Percentiles rank a stretch among this genome's conserved stretches.
Conservation (phyloP, 2,888 invertebrate genomes). For the Timandra comae region DNA sequence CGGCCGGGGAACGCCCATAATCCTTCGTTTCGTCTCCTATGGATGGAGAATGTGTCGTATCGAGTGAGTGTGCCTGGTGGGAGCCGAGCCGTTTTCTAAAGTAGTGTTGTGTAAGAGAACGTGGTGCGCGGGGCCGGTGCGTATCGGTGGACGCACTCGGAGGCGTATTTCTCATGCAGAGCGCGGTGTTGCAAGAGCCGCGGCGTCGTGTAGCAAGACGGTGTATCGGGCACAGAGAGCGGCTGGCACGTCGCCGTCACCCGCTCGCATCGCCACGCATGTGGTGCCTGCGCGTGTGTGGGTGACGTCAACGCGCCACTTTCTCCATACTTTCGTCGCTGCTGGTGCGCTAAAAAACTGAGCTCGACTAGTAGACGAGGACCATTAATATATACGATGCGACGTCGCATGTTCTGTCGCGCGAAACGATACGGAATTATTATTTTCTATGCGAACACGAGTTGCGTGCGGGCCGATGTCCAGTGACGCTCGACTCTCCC, state of each 20-base stretch:
- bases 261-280: slow-evolving; percentile 32
- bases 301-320: slow-evolving; percentile 74
- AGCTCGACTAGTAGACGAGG: slow-evolving; percentile 61
- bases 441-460: slow-evolving; percentile 44
- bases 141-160: slow-evolving; percentile 51
- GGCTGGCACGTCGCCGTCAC: slow-evolving; percentile 23
- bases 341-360: slow-evolving; percentile 69
- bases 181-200: slow-evolving; percentile 51
- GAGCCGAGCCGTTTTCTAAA: slow-evolving; percentile 21
- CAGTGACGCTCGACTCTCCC: slow-evolving; percentile 35
- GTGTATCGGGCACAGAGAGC: slow-evolving; percentile 55
- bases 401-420: slow-evolving; percentile 61
- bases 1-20: slow-evolving; percentile 39
- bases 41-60: slow-evolving; percentile 17
- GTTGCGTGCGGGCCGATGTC: slow-evolving; percentile 38
- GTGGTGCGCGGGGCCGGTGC: slow-evolving; percentile 65
- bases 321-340: slow-evolving; percentile 76
- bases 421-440: slow-evolving; percentile 62
- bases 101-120: slow-evolving; percentile 66
- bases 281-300: slow-evolving; percentile 62
- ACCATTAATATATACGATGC: slow-evolving; percentile 66
- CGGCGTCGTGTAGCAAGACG: slow-evolving; percentile 50
- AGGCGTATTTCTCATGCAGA: slow-evolving; percentile 56
- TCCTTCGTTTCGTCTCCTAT: slow-evolving; percentile 30
- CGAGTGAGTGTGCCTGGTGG: slow-evolving; percentile 12